Evolutionary conservation across 1,140 invertebrate species (phyloP), one percentile per base, ranked within the genome.

Genomic region (Oscheius sp.): DNA sequence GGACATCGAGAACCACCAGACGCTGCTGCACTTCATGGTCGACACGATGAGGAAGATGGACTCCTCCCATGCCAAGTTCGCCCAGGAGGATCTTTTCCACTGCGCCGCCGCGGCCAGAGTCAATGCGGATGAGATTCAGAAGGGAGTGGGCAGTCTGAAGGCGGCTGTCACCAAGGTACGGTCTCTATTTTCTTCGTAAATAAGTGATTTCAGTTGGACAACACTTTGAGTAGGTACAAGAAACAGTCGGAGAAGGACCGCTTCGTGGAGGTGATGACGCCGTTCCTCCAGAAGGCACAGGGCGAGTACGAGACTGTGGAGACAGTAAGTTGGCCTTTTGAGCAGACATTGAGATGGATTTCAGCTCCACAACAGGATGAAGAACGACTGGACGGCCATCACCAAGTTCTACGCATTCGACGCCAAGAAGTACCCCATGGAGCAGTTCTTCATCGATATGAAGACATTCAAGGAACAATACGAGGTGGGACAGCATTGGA

Each of bases 381-480:
- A 94, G 73, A 88, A 87, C 31, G 81, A 94, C 0, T 98, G 92
- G 86, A 88, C 88, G 26, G 90, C 91, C 59, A 86, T 97, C 10
- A 90, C 92, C 0, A 93, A 95, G 82, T 97, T 91, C 85, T 97
- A 91, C 85, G 89, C 91, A 1, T 98, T 98, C 86, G 95, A 98
- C 82, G 90, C 91, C 18, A 90, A 90, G 75, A 97, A 97, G 85
- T 98, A 97, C 82, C 90, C 91, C 0, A 89, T 97, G 66, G 95
- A 97, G 80, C 95, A 98, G 84, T 97, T 97, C 87, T 97, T 98
- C 85, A 89, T 88, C 0, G 95, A 99, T 82, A 89, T 98, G 55
- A 97, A 96, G 86, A 91, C 89, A 0, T 99, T 99, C 83, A 96
- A 95, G 84, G 93, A 95, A 84, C 89, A 90, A 31, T 97, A 97